Conservation (phyloP, 2,797 vertebrate genomes). For the Threskiornis aethiopicus region DNA sequence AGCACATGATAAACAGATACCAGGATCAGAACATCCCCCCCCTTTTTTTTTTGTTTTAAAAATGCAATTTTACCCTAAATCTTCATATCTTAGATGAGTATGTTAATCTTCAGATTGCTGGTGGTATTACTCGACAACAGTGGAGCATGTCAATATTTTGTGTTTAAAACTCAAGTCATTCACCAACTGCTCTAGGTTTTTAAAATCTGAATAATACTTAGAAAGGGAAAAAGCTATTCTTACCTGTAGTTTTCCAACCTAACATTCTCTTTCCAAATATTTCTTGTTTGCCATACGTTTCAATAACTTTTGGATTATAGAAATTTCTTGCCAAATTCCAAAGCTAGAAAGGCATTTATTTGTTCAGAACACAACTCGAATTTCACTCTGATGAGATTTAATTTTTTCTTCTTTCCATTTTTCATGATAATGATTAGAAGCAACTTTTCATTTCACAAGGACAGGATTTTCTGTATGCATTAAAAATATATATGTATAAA, state of each 20-base stretch:
- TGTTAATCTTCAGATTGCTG: not conserved
- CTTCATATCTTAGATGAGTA: not conserved
- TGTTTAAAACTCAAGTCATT: not conserved
- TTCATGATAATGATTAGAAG: not conserved
- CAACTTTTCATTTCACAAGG: not conserved
- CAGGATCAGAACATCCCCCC: not conserved
- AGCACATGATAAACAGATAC: not conserved
- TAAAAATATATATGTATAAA: not conserved
- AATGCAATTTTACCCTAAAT: not conserved
- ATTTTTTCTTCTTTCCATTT: not conserved
- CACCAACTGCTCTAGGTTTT: not conserved
- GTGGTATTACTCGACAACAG: not conserved
- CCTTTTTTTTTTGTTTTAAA: not conserved
- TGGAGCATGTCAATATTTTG: not conserved
- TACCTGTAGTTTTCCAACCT: not conserved
- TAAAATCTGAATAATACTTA: not conserved
- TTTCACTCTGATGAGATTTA: not conserved
- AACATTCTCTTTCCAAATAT: not conserved
- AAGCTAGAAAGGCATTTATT: not conserved
- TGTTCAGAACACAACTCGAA: not conserved
- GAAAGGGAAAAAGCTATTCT: not conserved
- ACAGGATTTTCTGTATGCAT: not conserved
- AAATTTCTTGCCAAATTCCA: not conserved
- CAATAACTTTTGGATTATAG: not conserved
- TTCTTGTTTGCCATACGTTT: not conserved